These are phyloP conservation scores for Volucella bombylans DNA, from an alignment of 2,888 invertebrate genomes.

Conservation along the genomic window DNA sequence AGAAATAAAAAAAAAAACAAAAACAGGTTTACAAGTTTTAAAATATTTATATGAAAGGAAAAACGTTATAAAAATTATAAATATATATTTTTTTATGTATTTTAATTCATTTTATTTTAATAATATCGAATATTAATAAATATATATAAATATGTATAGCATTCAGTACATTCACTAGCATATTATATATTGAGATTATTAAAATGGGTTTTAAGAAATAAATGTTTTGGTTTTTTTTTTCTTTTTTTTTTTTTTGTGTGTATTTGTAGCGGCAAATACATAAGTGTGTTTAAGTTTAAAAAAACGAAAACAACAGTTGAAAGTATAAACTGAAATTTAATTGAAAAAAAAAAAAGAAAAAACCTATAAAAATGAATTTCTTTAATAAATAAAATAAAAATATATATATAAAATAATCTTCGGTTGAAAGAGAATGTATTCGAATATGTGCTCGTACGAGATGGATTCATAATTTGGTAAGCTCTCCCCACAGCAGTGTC, in stretches of 20 bases:
- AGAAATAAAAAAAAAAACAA: constrained; percentile 30
- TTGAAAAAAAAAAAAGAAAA: not conserved
- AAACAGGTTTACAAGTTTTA: constrained; percentile 66
- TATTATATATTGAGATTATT: constrained; percentile 78
- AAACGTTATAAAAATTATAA: constrained; percentile 35
- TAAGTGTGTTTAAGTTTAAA: constrained; percentile 32
- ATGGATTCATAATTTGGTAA: too few relatives aligned
- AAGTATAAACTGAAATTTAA: constrained; percentile 3
- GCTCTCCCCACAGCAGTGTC: too few relatives aligned
- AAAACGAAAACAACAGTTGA: not conserved
- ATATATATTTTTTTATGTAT: constrained; percentile 65
- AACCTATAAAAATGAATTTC: too few relatives aligned
- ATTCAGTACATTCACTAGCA: constrained; percentile 83
- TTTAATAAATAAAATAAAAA: not conserved
- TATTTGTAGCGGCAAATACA: constrained; percentile 55
- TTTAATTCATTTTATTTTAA: constrained; percentile 51
- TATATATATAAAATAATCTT: not conserved
- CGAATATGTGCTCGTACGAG: too few relatives aligned
- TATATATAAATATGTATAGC: constrained; percentile 81
- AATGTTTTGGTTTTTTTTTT: constrained; percentile 6
- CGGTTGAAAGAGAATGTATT: too few relatives aligned
- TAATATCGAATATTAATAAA: constrained; percentile 74
- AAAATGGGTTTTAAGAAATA: constrained; percentile 37
- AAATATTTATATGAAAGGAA: constrained; percentile 72
- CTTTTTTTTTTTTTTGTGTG: constrained; percentile 23